Base-by-base conservation (phyloP, 2,113 vertebrate species). In the Pavo muticus region DNA sequence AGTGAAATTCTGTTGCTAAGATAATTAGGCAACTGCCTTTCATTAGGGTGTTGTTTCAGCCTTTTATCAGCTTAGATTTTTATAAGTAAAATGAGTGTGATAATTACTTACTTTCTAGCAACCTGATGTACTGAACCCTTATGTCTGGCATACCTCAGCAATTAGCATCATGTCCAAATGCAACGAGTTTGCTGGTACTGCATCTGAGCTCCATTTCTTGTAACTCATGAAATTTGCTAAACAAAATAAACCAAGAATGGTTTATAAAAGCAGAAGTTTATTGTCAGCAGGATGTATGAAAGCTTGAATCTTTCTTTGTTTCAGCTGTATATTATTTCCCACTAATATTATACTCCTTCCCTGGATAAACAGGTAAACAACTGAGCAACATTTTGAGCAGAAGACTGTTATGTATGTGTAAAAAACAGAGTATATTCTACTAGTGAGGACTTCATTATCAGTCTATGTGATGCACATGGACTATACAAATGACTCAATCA, bases 21-120 rank as follows among this genome's bases (percentile, higher is more conserved):
- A 21, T 92, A 80, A 95, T 96, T 91, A 93, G 72, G 63, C 72
- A 94, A 93, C 64, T 81, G 73, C 44, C 52, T 92, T 72, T 91
- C 92, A 82, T 95, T 94, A 94, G 23, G 30, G 39, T 63, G 59
- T n/a, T 87, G 50, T 30, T 61, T 87, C 16, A 87, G 40, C 84
- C 78, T 94, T 77, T 90, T 89, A 71, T 60, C 86, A 94, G 71
- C 67, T 95, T 83, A 32, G 65, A 67, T 87, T 95, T 95, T 96
- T 93, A 81, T 70, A 92, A 93, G 75, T 52, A 56, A 97, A 97
- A 96, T 78, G 69, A 92, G 23, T 17, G 19, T 59, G 37, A 70
- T 94, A 57, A 91, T 85, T 94, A 77, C 29, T 80, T 57, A 70
- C 73, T 95, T 59, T 92, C 83, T 92, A 94, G 37, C 67, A 95